Evolutionary conservation across 2,797 vertebrate genomes (phyloP).

Genomic region (Hemitrygon akajei): DNA sequence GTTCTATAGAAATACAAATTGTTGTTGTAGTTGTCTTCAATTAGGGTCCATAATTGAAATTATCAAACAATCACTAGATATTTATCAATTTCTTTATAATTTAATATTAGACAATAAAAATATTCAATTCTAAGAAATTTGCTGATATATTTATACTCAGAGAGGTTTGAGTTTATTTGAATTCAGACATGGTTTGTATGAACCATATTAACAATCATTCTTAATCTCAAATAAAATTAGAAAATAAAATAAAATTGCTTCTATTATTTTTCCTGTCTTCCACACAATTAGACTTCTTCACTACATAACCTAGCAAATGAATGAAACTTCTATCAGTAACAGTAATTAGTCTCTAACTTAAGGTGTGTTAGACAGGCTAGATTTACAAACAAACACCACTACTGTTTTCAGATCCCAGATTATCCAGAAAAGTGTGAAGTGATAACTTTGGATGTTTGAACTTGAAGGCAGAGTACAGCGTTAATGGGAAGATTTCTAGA

Average conservation of each 20-base stretch:
- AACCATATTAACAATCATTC: not conserved
- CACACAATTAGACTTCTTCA: not conserved
- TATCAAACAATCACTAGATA: not conserved
- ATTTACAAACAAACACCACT: not conserved
- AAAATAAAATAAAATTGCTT: not conserved
- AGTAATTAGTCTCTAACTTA: slow-evolving; percentile 3
- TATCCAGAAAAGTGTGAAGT: not conserved
- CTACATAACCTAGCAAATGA: not conserved
- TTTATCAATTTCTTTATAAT: not conserved
- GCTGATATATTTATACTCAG: not conserved
- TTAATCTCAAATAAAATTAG: not conserved
- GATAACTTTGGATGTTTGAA: no score
- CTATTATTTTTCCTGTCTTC: not conserved
- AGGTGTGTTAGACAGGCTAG: not conserved
- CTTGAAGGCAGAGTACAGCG: no score
- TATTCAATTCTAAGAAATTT: not conserved
- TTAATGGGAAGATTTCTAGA: no score
- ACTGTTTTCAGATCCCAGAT: not conserved
- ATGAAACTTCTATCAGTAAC: not conserved
- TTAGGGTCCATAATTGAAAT: not conserved
- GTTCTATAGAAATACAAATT: no score
- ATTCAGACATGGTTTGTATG: not conserved
- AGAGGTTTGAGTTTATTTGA: not conserved
- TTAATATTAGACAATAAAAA: not conserved
- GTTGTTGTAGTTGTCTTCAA: no score